Percentiles rank a stretch among this genome's conserved stretches.
Evolutionary conservation across 2,888 invertebrate species (phyloP).

Genomic region (Leptarthrus brevirostris): DNA sequence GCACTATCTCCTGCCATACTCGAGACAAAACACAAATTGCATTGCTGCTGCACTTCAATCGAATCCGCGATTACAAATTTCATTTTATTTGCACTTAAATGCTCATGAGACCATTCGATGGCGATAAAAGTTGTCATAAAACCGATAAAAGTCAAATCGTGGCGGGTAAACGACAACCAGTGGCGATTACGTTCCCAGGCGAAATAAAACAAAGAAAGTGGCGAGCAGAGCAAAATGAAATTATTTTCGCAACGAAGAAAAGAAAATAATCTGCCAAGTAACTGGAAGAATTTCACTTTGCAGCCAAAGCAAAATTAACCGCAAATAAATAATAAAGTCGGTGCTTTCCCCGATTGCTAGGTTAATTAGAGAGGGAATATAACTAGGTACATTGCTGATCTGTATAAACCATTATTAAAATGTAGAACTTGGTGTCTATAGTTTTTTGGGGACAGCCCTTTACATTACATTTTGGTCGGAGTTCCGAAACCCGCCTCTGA

Average conservation of each 20-base stretch:
- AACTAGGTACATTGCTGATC: no score
- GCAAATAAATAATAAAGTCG: no score
- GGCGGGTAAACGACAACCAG: slow-evolving; percentile 27
- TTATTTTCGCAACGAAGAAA: slow-evolving; percentile 1
- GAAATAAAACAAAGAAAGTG: slow-evolving; percentile 1
- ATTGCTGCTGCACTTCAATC: slow-evolving; percentile 23
- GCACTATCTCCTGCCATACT: background rate
- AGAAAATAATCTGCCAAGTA: background rate
- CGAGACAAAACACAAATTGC: slow-evolving; percentile 32
- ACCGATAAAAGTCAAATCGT: slow-evolving; percentile 50
- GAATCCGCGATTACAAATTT: slow-evolving; percentile 46
- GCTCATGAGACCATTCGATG: slow-evolving; percentile 43
- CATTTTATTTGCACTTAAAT: slow-evolving; percentile 51
- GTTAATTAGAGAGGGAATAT: no score
- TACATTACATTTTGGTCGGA: no score
- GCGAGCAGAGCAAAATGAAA: slow-evolving; percentile 23
- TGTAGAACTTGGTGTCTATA: no score
- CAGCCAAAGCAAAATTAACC: no score
- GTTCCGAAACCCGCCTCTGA: no score
- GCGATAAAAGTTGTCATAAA: slow-evolving; percentile 52
- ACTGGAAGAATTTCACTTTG: no score
- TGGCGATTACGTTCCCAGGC: slow-evolving; percentile 27
- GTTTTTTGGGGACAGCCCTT: no score
- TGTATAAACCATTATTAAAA: no score
- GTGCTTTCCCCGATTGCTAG: no score